These are phyloP conservation scores for Rattus norvegicus DNA, from an alignment of 2,113 vertebrate genomes.

Conservation along the genomic window DNA sequence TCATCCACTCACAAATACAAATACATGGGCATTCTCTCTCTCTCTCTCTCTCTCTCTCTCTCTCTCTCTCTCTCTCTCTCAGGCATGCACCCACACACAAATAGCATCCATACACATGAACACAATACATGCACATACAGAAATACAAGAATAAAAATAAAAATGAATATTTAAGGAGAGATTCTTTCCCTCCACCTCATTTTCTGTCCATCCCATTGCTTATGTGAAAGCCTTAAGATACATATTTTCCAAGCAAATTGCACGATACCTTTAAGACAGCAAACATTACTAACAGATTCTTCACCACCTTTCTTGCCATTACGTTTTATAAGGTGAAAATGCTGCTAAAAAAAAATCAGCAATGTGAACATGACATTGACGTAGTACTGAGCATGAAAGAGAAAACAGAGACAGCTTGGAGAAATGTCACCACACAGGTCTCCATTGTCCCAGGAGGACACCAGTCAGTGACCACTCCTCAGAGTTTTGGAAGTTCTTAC, in stretches of 20 bases:
- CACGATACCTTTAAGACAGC: neutral
- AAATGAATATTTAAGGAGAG: neutral
- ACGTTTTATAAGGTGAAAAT: conserved; percentile 1
- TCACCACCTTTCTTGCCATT: neutral
- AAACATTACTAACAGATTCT: neutral
- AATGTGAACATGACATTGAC: neutral
- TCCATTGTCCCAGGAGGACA: neutral
- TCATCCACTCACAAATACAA: neutral
- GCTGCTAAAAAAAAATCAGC: neutral
- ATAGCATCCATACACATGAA: neutral
- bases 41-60: no score
- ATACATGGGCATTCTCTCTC: neutral
- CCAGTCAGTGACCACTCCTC: neutral
- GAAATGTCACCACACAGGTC: neutral
- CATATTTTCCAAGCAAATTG: conserved; percentile 16
- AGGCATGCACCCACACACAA: neutral
- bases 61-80: no score
- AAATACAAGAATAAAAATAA: neutral
- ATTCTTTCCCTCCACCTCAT: neutral
- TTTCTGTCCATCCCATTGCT: conserved; percentile 25
- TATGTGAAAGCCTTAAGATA: neutral
- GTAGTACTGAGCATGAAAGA: neutral
- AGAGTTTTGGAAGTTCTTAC: conserved; percentile 32
- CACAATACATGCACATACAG: neutral
- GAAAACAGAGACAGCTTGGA: neutral